These are phyloP conservation scores for Andrena minutula DNA, from an alignment of 2,888 invertebrate species.

Conservation along the genomic window DNA sequence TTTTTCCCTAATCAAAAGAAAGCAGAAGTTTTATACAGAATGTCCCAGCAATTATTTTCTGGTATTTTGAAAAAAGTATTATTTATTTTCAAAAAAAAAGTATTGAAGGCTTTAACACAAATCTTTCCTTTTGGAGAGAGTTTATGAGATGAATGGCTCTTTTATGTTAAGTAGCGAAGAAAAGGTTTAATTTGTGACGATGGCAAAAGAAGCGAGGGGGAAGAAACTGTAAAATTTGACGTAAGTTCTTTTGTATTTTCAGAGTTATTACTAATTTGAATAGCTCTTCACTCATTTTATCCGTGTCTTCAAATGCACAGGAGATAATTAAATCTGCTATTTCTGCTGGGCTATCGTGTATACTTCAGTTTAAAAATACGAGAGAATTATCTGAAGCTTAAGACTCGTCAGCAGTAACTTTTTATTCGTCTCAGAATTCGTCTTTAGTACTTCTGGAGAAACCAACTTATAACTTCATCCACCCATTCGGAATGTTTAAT, in stretches of 20 bases:
- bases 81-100: not conserved
- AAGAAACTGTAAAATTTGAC: too few relatives aligned
- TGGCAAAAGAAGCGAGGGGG: too few relatives aligned
- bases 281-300: not conserved
- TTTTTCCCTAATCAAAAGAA: not conserved
- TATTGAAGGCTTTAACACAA: not conserved
- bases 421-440: not conserved
- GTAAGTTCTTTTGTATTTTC: too few relatives aligned
- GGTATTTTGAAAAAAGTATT: too few relatives aligned
- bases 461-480: too few relatives aligned
- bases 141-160: not conserved
- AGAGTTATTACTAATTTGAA: too few relatives aligned
- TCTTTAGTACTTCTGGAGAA: too few relatives aligned
- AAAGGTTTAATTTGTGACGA: not conserved
- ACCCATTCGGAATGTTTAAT: too few relatives aligned
- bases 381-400: not conserved
- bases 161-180: not conserved
- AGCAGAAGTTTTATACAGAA: not conserved
- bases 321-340: not conserved
- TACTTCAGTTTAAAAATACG: not conserved
- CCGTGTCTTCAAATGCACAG: not conserved
- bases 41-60: not conserved
- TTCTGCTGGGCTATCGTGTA: not conserved
- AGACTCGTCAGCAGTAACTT: not conserved
- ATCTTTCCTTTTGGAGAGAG: not conserved